phyloP scores from a whole-genome alignment of 2,888 invertebrate species.

The Carcina quercana region DNA sequence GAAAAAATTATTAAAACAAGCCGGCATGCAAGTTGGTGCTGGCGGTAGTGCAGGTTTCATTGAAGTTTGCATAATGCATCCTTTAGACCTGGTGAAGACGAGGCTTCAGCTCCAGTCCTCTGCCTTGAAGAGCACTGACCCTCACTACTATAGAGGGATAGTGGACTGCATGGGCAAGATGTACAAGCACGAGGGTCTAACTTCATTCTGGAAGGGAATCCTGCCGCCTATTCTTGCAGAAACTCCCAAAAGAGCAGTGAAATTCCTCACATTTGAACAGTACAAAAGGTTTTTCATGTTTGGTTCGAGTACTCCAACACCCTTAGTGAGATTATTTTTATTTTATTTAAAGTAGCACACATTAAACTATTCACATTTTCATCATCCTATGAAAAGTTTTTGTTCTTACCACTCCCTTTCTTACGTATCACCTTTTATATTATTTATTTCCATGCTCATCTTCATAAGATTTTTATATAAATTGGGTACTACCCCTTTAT shows the following conservation, averaged over 20 bases:
- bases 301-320: slow-evolving; percentile 82
- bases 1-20: slow-evolving; percentile 76
- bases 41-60: slow-evolving; percentile 95
- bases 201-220: slow-evolving; percentile 95
- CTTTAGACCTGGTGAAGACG: slow-evolving; percentile 94
- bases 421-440: neutral
- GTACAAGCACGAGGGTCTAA: slow-evolving; percentile 87
- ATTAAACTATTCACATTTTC: neutral
- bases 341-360: slow-evolving; percentile 5
- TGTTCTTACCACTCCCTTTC: neutral
- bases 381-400: neutral
- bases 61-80: slow-evolving; percentile 97
- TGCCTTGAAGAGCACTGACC: slow-evolving; percentile 47
- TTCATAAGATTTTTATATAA: too few relatives aligned
- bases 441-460: neutral
- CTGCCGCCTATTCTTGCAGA: slow-evolving; percentile 94
- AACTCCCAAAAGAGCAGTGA: slow-evolving; percentile 95
- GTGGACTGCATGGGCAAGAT: slow-evolving; percentile 92
- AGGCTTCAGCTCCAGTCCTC: slow-evolving; percentile 68
- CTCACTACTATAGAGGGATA: slow-evolving; percentile 83
- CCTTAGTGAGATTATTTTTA: slow-evolving; percentile 75
- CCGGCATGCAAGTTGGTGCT: slow-evolving; percentile 86
- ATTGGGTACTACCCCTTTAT: too few relatives aligned
- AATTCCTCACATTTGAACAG: slow-evolving; percentile 96
- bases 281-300: slow-evolving; percentile 91